Percentiles rank a stretch among this genome's conserved stretches.
These are phyloP conservation scores for Troilus luridus DNA, from an alignment of 2,888 invertebrate genomes.

Conservation along the genomic window DNA sequence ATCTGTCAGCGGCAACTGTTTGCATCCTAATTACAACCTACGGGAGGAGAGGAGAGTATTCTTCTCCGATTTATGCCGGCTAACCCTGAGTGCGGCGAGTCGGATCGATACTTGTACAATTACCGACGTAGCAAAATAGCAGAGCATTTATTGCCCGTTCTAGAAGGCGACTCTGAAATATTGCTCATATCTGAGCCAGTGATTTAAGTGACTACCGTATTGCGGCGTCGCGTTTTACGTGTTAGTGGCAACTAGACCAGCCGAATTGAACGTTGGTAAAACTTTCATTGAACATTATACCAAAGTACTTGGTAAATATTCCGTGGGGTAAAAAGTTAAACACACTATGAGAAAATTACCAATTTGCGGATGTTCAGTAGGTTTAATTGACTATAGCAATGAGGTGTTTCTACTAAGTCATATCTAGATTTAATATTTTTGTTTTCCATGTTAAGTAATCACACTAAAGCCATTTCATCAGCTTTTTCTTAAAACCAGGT, in stretches of 20 bases:
- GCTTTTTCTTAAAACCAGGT: too few relatives aligned
- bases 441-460: too few relatives aligned
- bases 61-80: constrained; percentile 6
- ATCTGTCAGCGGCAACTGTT: constrained; percentile 38
- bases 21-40: constrained; percentile 24
- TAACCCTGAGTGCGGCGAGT: not conserved
- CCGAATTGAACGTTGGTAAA: not conserved
- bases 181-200: constrained; percentile 19
- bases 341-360: too few relatives aligned
- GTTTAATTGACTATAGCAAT: too few relatives aligned
- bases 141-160: constrained; percentile 11
- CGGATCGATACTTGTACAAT: constrained; percentile 26
- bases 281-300: not conserved
- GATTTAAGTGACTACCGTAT: constrained; percentile 33
- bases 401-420: too few relatives aligned
- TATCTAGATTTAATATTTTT: too few relatives aligned
- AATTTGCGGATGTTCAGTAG: too few relatives aligned
- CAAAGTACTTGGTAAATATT: too few relatives aligned
- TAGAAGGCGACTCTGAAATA: not conserved
- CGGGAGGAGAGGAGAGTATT: constrained; percentile 6
- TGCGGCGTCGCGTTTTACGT: constrained; percentile 15
- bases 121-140: constrained; percentile 11
- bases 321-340: too few relatives aligned
- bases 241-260: not conserved
- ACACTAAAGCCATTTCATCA: too few relatives aligned